A percentile compares a stretch with the other conserved stretches of the same genome.
Conservation (phyloP, 2,888 invertebrate genomes). For the Tiliacea aurago region DNA sequence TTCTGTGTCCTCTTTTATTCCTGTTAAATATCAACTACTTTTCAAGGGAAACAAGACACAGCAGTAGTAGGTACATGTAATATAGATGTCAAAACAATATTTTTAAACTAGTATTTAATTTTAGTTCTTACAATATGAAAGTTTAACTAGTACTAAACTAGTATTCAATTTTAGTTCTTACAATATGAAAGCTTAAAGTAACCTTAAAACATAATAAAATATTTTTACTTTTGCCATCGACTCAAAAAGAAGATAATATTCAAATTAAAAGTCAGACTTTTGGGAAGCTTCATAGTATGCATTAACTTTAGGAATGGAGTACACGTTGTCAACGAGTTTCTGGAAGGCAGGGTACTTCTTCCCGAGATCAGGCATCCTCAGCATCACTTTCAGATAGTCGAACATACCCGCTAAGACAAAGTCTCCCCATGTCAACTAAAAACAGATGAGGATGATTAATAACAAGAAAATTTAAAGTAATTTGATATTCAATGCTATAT, state of each 20-base stretch:
- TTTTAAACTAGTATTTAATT: neutral
- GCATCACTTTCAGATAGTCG: slow-evolving; percentile 66
- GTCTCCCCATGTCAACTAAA: slow-evolving; percentile 74
- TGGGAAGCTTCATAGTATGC: slow-evolving; percentile 34
- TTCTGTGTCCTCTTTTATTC: neutral
- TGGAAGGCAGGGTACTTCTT: slow-evolving; percentile 78
- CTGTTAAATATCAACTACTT: too few relatives aligned
- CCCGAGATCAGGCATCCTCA: slow-evolving; percentile 72
- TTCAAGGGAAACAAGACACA: too few relatives aligned
- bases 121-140: slow-evolving; percentile 4
- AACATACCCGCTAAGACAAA: slow-evolving; percentile 70
- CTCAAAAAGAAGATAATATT: neutral
- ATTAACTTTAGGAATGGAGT: slow-evolving; percentile 77
- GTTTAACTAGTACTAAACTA: too few relatives aligned
- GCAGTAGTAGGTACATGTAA: too few relatives aligned
- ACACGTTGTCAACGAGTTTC: slow-evolving; percentile 75
- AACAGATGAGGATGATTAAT: slow-evolving; percentile 22
- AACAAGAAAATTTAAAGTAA: neutral
- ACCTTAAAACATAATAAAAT: too few relatives aligned
- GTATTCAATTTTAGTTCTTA: neutral
- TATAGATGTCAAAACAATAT: too few relatives aligned
- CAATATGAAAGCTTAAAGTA: neutral
- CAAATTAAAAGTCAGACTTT: slow-evolving; percentile 1
- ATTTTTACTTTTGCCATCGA: too few relatives aligned
- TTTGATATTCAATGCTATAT: neutral